phyloP scores from a whole-genome alignment of 2,797 vertebrate genomes.

The Argentina silus region DNA sequence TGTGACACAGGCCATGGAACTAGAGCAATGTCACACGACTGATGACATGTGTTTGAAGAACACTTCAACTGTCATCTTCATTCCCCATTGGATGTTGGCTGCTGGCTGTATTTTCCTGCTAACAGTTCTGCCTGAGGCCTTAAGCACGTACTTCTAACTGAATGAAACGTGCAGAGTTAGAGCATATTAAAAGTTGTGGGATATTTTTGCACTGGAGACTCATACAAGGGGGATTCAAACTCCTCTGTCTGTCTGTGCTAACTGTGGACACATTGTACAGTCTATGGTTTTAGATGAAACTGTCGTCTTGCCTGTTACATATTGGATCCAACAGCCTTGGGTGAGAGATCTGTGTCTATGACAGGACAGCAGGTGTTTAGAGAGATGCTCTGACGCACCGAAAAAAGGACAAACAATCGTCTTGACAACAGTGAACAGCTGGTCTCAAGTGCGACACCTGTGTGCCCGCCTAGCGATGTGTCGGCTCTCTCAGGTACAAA shows the following conservation, averaged over 20 bases:
- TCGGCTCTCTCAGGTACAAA: conserved; percentile 52
- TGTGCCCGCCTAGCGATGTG: conserved; percentile 52
- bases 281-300: conserved; percentile 8
- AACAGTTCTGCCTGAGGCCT: conserved; percentile 20
- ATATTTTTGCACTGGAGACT: no score
- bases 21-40: not conserved
- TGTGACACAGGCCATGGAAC: not conserved
- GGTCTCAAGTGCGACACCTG: conserved; percentile 63
- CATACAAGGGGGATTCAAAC: no score
- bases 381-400: conserved; percentile 56
- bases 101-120: conserved; percentile 19
- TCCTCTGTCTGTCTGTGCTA: no score
- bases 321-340: conserved; percentile 47
- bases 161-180: conserved; percentile 26
- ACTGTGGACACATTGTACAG: no score
- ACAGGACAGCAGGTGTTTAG: conserved; percentile 72
- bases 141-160: conserved; percentile 25
- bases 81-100: not conserved
- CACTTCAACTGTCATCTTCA: no score
- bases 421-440: conserved; percentile 72
- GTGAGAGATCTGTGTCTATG: conserved; percentile 49
- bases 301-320: conserved; percentile 21
- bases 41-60: not conserved
- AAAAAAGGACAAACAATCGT: conserved; percentile 71
- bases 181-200: no score